Base-by-base conservation (phyloP, 2,797 vertebrate species). In the Loriculus beryllinus region DNA sequence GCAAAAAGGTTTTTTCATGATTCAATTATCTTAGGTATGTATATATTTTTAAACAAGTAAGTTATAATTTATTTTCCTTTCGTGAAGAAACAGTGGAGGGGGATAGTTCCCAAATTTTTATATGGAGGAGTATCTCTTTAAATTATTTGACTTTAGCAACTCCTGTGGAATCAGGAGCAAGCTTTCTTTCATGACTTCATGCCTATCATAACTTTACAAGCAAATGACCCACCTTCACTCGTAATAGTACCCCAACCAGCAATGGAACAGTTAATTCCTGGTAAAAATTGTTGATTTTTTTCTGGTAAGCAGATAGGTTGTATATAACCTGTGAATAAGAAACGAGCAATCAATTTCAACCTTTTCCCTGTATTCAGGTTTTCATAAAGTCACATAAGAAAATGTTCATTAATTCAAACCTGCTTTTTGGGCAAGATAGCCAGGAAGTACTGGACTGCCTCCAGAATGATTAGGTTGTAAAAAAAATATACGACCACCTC, bases 231-330 rank as follows among this genome's bases (percentile, higher is more conserved):
- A 99, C 99, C 98, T 84, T 78, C 65, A 14, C 98, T 52, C 20
- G 3, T 9, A 17, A 96, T 23, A 6, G 1, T 19, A 28, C 99
- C 99, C 99, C 99, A 99, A 20, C 99, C 99, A 88, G 99, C 98
- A 48, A 99, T 98, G 39, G 96, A 98, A 93, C 99, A 99, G 18
- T 86, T 97, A 23, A 43, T 98, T 96, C 98, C 99, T 63, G 97
- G 95, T 71, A 97, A 49, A 91, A 98, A 96, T 12, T 94, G 72
- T 57, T 98, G 97, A 21, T 95, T 97, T 47, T 95, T 78, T 82
- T 98, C 97, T 29, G 99, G 98, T 59, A 99, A 97, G 95, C 99
- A 99, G 82, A 99, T 96, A 5, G 99, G 98, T 93, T 99, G 98
- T 91, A 99, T 97, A 51, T 97, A 98, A 95, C 98, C 98, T 99